Evolutionary conservation across 1,140 invertebrate genomes (phyloP), one percentile per base, ranked within the genome.

Genomic region (Drosophila pseudoobscura): DNA sequence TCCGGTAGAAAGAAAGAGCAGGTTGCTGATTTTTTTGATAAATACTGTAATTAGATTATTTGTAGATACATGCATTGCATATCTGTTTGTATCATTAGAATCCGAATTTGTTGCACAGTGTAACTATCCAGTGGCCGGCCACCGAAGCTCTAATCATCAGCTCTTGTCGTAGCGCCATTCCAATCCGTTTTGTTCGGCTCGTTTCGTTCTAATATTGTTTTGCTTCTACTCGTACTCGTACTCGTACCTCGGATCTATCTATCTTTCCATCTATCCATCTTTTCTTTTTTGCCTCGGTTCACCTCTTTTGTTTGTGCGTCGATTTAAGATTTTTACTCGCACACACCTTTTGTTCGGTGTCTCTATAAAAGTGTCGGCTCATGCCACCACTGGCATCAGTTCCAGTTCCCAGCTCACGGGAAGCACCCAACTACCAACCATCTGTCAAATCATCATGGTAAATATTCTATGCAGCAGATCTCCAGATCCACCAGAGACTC

Each of bases 361-460:
- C 58, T 52, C 80, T 83, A 83, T 83, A 83, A 84, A 83, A 83
- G 70, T 78, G 56, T 58, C 44, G 64, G 49, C 22, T 57, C 71
- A n/a, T 53, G 24, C 20, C 60, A 43, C 9, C 45, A 47, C 26
- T 45, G 53, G 66, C 78, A 78, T 75, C 80, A 83, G 75, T 84
- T 65, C 15, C 35, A 69, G 11, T 44, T 35, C 4, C 57, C 35
- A 17, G 35, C 41, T n/a, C 44, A 62, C 55, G 60, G 56, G 43
- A 47, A 51, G 52, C 75, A 65, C 60, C 69, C 50, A 29, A 35
- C 47, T 62, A 44, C 13, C 29, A 26, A 3, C 8, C n/a, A 41
- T 41, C 57, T 11, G 35, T 11, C 11, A 11, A 39, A 47, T 41
- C 39, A 44, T 52, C 29, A 83, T 83, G 79, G 79, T 83, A 78